Conservation (phyloP, 2,797 vertebrate genomes). For the Threskiornis aethiopicus region DNA sequence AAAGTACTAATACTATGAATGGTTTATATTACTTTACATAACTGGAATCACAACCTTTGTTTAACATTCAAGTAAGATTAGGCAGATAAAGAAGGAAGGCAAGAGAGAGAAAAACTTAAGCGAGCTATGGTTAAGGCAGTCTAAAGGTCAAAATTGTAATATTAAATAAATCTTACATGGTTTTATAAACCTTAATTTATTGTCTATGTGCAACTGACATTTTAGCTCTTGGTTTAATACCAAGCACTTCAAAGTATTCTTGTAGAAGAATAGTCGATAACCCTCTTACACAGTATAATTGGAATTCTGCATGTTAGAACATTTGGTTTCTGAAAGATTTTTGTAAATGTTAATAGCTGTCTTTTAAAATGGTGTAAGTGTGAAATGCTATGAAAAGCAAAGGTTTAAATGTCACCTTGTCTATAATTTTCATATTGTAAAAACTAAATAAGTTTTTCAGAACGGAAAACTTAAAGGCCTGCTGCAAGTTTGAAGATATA, state of each 20-base stretch:
- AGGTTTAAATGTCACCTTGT: constrained; percentile 81
- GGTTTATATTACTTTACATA: constrained; percentile 26
- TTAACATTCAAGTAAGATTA: constrained; percentile 69
- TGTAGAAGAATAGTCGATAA: constrained; percentile 79
- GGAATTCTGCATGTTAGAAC: constrained; percentile 81
- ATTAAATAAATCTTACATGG: constrained; percentile 81
- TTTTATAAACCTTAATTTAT: constrained; percentile 83
- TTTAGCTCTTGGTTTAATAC: constrained; percentile 81
- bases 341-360: constrained; percentile 84
- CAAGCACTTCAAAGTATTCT: constrained; percentile 78
- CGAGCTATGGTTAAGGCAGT: constrained; percentile 63
- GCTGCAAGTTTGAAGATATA: constrained; percentile 67
- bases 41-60: constrained; percentile 54
- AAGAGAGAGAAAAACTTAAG: constrained; percentile 48
- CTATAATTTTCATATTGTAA: constrained; percentile 79
- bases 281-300: constrained; percentile 79
- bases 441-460: constrained; percentile 72
- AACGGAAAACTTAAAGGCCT: constrained; percentile 56
- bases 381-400: constrained; percentile 82
- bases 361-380: constrained; percentile 79
- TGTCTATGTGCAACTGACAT: constrained; percentile 81
- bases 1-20: not conserved
- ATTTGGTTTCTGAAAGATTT: constrained; percentile 81
- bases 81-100: constrained; percentile 31
- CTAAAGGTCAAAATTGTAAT: constrained; percentile 82